Base-by-base conservation (phyloP, 2,113 vertebrate genomes). In the Dromaius novaehollandiae region DNA sequence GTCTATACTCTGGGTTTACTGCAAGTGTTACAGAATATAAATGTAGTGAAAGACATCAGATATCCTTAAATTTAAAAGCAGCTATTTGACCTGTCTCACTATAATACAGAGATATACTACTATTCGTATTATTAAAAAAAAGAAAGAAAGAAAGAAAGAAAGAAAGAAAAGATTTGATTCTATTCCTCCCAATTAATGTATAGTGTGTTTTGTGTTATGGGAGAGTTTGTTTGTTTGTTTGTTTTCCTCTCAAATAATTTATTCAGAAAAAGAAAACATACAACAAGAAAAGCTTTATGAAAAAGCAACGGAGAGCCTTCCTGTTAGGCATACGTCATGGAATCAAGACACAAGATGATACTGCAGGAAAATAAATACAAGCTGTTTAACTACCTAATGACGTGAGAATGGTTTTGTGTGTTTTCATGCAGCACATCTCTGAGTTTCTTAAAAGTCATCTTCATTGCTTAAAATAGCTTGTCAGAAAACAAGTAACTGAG, bases 391-490 rank as follows among this genome's bases (percentile, higher is more conserved):
- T 79, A 64, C 10, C 16, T 24, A 78, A 4, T 78, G 21, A 2
- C 17, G 42, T 25, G 21, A 71, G 11, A 82, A 40, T 21, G 3
- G 4, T 82, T 76, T 78, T 82, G 36, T 76, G 53, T 34, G 34
- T 36, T 92, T 85, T 89, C 50, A 86, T 30, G 58, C 13, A 88
- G 12, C 66, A 82, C 15, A 69, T 12, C 7, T 63, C 18, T 46
- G 68, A 71, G 50, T 58, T 44, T 82, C 40, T 85, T 87, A 84
- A 58, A 58, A 42, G 9, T 79, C 87, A 58, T 87, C 78, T 91
- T 65, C 32, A 63, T 89, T 78, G 63, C 55, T 95, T 92, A 88
- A 89, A 89, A 83, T 60, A 83, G 15, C 53, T 81, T 93, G 71
- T 89, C 82, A 88, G 64, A 77, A 91, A 94, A 63, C 26, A 83